Conservation (phyloP, 2,797 vertebrate genomes). For the Ibycter americanus region DNA sequence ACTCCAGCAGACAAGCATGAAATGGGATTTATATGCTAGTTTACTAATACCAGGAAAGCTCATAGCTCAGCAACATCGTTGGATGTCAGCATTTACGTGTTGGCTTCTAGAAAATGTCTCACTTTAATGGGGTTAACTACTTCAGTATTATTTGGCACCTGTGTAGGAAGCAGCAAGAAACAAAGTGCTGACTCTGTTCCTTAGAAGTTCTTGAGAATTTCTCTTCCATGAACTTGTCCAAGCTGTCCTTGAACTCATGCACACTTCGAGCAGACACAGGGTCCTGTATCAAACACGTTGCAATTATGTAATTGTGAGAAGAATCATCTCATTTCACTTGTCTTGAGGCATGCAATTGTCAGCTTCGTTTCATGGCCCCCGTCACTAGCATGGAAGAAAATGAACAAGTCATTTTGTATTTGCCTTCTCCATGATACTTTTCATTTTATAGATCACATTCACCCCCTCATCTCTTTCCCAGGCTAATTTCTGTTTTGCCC, state of each 20-base stretch:
- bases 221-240: background rate
- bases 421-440: background rate
- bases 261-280: background rate
- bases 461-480: background rate
- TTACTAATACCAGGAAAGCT: conserved; percentile 12
- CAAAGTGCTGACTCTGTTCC: background rate
- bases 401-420: background rate
- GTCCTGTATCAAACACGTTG: rapidly evolving
- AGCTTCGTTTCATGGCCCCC: background rate
- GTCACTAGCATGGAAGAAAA: background rate
- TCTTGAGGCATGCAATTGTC: background rate
- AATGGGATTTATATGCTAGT: conserved; percentile 6
- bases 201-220: background rate
- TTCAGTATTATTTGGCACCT: background rate
- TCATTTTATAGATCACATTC: background rate
- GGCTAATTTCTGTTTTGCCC: background rate
- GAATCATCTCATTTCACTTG: background rate
- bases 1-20: conserved; percentile 15
- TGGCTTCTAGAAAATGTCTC: background rate
- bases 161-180: background rate
- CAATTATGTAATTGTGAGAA: background rate
- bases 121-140: background rate
- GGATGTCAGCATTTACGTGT: background rate
- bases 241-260: background rate
- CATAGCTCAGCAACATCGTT: background rate